Percentiles rank a stretch among this genome's conserved stretches.
Conservation (phyloP, 2,797 vertebrate species). For the Sciurus carolinensis region DNA sequence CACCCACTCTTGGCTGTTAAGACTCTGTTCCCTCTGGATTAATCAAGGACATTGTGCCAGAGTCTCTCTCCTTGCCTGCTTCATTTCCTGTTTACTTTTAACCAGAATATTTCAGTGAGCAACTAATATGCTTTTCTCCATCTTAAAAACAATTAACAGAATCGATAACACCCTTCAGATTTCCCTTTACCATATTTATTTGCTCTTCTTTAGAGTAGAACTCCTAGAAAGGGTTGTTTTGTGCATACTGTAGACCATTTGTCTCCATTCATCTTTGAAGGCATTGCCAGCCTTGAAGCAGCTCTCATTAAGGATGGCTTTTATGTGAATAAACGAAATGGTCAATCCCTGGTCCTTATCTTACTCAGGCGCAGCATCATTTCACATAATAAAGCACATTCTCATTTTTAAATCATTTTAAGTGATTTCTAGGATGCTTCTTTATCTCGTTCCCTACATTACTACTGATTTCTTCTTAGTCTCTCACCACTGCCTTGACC, state of each 20-base stretch:
- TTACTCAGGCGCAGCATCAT: background rate
- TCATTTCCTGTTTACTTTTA: background rate
- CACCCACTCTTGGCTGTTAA: rapidly evolving
- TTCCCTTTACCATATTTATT: background rate
- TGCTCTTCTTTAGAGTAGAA: background rate
- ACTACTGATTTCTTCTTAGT: background rate
- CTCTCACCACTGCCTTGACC: background rate
- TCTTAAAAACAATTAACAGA: conserved; percentile 18
- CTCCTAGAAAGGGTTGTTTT: background rate
- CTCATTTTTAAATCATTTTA: conserved; percentile 1
- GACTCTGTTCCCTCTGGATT: background rate
- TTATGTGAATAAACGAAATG: conserved; percentile 5
- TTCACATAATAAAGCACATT: background rate
- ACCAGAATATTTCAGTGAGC: background rate
- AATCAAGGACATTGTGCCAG: background rate
- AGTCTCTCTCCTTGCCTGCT: background rate
- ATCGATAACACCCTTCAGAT: background rate
- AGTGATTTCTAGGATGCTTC: background rate
- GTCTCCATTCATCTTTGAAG: background rate
- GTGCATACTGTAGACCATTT: background rate
- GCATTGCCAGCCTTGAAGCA: background rate
- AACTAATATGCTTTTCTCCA: background rate
- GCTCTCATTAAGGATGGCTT: background rate
- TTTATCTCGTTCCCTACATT: background rate
- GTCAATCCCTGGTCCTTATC: background rate